Percentiles rank a stretch among this genome's conserved stretches.
Evolutionary conservation across 2,113 vertebrate genomes (phyloP).

Genomic region (Onychostoma macrolepis): DNA sequence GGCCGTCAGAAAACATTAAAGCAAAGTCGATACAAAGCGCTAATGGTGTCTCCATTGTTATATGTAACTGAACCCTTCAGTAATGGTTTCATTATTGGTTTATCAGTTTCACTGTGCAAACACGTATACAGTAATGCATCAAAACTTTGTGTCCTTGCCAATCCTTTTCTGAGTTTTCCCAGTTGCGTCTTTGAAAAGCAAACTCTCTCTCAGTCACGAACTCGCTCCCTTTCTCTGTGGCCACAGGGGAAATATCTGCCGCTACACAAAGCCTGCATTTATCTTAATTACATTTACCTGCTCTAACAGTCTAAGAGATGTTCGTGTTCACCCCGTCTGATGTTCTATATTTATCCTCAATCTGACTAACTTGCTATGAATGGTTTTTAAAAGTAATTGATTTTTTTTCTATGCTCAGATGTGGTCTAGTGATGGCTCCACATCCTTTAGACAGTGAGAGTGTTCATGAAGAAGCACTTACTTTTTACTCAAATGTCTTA

Average conservation of each 20-base stretch:
- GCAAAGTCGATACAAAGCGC: slow-evolving; percentile 8
- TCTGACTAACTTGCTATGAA: neutral
- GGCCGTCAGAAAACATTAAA: slow-evolving; percentile 23
- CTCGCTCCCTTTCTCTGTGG: slow-evolving; percentile 2
- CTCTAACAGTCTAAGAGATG: slow-evolving; percentile 29
- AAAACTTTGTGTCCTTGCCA: slow-evolving; percentile 31
- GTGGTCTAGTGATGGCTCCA: neutral
- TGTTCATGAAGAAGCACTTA: neutral
- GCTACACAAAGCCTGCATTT: slow-evolving; percentile 42
- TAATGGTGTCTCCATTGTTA: slow-evolving; percentile 16
- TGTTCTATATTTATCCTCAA: slow-evolving; percentile 22
- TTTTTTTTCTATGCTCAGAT: slow-evolving; percentile 8
- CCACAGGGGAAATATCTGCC: slow-evolving; percentile 44
- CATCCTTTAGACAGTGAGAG: neutral
- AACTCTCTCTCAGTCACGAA: slow-evolving; percentile 36
- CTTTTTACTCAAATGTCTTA: neutral
- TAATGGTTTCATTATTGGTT: slow-evolving; percentile 34
- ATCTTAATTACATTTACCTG: slow-evolving; percentile 52
- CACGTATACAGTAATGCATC: neutral
- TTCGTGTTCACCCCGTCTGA: slow-evolving; percentile 17
- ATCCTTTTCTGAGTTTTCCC: slow-evolving; percentile 17
- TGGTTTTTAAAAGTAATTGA: slow-evolving; percentile 16
- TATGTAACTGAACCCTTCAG: neutral
- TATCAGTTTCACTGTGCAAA: slow-evolving; percentile 12
- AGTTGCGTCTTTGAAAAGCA: slow-evolving; percentile 20